A percentile compares a stretch with the other conserved stretches of the same genome.
These are phyloP conservation scores for Percopsis omiscomaycus DNA, from an alignment of 2,797 vertebrate genomes.

Conservation along the genomic window DNA sequence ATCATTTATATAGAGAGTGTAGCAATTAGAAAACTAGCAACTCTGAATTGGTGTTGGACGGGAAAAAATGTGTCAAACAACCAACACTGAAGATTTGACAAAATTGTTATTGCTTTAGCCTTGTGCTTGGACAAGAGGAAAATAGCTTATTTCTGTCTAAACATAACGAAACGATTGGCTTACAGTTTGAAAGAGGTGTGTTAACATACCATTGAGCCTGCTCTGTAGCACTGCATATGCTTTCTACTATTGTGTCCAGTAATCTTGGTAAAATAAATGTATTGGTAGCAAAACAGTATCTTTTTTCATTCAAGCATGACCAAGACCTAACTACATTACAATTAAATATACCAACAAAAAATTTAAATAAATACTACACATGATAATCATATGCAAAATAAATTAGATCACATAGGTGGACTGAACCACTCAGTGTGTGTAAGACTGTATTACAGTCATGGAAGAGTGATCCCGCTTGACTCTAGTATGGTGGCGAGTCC, in stretches of 20 bases:
- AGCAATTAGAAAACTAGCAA: constrained; percentile 50
- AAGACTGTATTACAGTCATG: constrained; percentile 38
- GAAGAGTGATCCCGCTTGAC: constrained; percentile 42
- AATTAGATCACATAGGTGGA: constrained; percentile 63
- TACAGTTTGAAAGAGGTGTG: constrained; percentile 41
- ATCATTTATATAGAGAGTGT: constrained; percentile 39
- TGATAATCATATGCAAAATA: constrained; percentile 71
- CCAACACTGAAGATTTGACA: constrained; percentile 39
- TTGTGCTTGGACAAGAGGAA: constrained; percentile 71
- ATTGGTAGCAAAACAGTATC: constrained; percentile 6
- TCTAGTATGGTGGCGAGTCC: constrained; percentile 48
- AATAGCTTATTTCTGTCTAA: constrained; percentile 65
- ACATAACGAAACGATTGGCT: constrained; percentile 30
- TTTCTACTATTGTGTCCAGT: constrained; percentile 29
- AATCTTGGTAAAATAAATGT: constrained; percentile 29
- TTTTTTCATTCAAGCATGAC: constrained; percentile 57
- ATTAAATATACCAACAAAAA: constrained; percentile 71
- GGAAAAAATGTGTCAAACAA: constrained; percentile 35
- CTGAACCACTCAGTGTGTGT: constrained; percentile 54
- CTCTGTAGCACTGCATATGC: constrained; percentile 32
- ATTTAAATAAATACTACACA: constrained; percentile 67
- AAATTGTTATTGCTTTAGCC: constrained; percentile 72
- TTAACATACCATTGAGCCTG: constrained; percentile 24
- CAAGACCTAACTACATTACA: constrained; percentile 60
- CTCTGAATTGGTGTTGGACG: constrained; percentile 55